Evolutionary conservation across 2,888 invertebrate species (phyloP), one percentile per base, ranked within the genome.

Genomic region (Netelia fuscicornis): DNA sequence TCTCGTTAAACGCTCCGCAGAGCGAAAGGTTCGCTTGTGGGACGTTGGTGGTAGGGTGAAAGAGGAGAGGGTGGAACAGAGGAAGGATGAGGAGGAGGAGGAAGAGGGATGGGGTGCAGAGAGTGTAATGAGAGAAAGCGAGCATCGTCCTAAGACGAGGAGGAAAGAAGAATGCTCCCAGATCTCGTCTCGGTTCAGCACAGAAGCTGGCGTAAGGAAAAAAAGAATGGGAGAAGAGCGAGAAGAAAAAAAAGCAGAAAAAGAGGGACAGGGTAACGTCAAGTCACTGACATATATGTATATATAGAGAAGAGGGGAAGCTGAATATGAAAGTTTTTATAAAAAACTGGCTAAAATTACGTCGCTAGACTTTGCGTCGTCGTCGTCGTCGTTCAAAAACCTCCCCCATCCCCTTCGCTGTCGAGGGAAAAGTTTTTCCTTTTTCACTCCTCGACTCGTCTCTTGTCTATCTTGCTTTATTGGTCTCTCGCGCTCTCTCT

Each of bases 1-100:
- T 87, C 86, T 67, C 86, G 87, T 87, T 89, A 75, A 85, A 86
- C 86, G 77, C 68, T 52, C 77, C 60, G 60, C 13, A 30, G 77
- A 70, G 60, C 77, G 17, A 71, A 56, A 71, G 37, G 58, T n/a
- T 20, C 58, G 58, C 58, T 5, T 30, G 30, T 5, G 30, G 30
- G 30, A 30, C 30, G 30, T 30, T 30, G 30, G 30, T 5, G 30
- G 30, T 30, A 30, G 30, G 30, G 30, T 30, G 30, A 5, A 30
- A 5, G 30, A 30, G 30, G 30, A 30, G 30, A 30, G 5, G 6
- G 30, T 5, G 30, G 30, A 30, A 17, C 17, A 17, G 17, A 0
- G 30, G 30, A 3, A 30, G 30, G 3, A 3, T 3, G 30, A 30
- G 3, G 30, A 30, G 30, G 3, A 11, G 3, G 48, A 37, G 56